Base-by-base conservation (phyloP, 2,797 vertebrate genomes). In the Acanthurus tractus region DNA sequence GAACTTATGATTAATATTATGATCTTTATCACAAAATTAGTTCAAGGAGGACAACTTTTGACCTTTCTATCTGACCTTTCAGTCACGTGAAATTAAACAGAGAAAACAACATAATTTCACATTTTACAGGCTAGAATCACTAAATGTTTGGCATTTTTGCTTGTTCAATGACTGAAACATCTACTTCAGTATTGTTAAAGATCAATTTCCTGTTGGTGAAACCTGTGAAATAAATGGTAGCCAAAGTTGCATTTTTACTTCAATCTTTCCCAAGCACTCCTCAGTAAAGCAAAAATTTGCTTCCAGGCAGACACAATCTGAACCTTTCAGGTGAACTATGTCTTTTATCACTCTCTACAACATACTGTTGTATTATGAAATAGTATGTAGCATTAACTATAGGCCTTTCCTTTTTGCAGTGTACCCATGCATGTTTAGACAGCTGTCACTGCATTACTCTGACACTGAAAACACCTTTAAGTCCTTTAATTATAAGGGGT, bases 271-370 rank as follows among this genome's bases (percentile, higher is more conserved):
- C 11, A 54, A 45, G 15, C 22, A 54, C 63, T 29, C 6, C 7
- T 63, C 22, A 58, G 45, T 34, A 15, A 13, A 63, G 56, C 44
- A 65, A 44, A 22, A n/a, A 29, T 63, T 80, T 64, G 17, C 18
- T 53, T 81, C 74, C 22, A 64, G 22, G 10, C 40, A 71, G 29
- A 36, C 63, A 14, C 3, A 9, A 70, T 23, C 18, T 38, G 23
- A 36, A n/a, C 13, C 15, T 40, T 25, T n/a, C 10, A 40, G 58
- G 59, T 64, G 4, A 69, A 61, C 61, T 20, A 52, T 44, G 13
- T 49, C 12, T 23, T 12, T 68, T 18, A 54, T 64, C 63, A 34
- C 13, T 56, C 40, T 14, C 11, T 15, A 7, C 23, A 40, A 18
- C 13, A 0, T 6, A 20, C 38, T 44, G 17, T 25, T 45, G 11